These are phyloP conservation scores for Germaria angustata DNA, from an alignment of 2,888 invertebrate genomes.

Conservation along the genomic window DNA sequence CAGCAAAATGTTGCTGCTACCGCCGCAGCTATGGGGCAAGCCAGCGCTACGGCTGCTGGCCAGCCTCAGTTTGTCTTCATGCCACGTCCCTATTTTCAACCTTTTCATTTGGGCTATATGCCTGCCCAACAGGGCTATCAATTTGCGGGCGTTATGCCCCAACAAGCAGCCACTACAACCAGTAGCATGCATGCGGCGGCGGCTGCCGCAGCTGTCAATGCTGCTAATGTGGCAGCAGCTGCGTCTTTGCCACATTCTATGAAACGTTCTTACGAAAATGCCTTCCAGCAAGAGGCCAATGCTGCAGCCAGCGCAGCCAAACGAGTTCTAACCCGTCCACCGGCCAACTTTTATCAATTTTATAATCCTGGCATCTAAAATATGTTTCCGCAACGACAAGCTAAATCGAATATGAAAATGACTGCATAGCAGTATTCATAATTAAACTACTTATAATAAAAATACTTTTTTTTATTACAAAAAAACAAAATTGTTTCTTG, in stretches of 20 bases:
- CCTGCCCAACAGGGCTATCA: conserved; percentile 70
- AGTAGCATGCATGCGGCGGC: conserved; percentile 65
- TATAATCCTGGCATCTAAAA: conserved; percentile 77
- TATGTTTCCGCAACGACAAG: background rate
- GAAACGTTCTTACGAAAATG: conserved; percentile 87
- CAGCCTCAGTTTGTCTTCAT: conserved; percentile 79
- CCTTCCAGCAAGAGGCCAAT: conserved; percentile 82
- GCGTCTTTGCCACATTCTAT: conserved; percentile 78
- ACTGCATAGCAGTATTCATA: conserved; percentile 46
- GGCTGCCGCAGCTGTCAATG: conserved; percentile 65
- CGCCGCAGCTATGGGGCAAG: conserved; percentile 68
- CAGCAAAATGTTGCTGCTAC: conserved; percentile 72
- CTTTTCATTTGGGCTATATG: conserved; percentile 76
- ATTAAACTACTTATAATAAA: background rate
- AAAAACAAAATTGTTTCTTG: background rate
- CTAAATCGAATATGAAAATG: conserved; percentile 46
- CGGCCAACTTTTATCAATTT: conserved; percentile 73
- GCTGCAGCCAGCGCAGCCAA: conserved; percentile 77
- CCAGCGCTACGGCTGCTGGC: conserved; percentile 68
- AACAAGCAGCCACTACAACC: conserved; percentile 50
- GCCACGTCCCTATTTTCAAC: conserved; percentile 78
- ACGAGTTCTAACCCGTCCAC: conserved; percentile 76
- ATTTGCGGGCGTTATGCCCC: conserved; percentile 73
- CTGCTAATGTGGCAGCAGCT: conserved; percentile 65
- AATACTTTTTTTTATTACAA: background rate